Evolutionary conservation across 2,888 invertebrate genomes (phyloP), one percentile per base, ranked within the genome.

Genomic region (Lithosia quadra): DNA sequence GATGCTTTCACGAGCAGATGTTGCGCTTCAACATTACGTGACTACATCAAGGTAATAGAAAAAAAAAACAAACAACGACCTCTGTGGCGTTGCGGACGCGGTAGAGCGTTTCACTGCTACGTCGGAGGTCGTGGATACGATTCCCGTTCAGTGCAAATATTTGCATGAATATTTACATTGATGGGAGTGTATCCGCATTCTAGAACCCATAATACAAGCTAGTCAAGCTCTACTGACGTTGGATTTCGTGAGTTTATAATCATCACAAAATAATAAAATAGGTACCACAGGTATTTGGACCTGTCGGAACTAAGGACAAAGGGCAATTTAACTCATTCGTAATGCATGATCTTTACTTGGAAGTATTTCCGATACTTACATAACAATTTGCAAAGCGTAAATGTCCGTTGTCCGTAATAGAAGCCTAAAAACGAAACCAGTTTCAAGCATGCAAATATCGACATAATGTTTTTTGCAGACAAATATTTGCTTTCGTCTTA

Each of bases 1-100:
- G 58, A 69, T 76, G 69, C 74, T 74, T 72, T 76, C 71, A 78
- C 76, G 67, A 80, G 49, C 78, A 72, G 71, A 68, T 76, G 79
- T 58, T 60, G 68, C 68, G 70, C 64, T 72, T 70, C 69, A 75
- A 69, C 67, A 80, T 77, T 49, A 49, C 80, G 64, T 72, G 69
- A 74, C 65, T 72, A 57, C 69, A 74, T 62, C 64, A 67, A 74
- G 68, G 74, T 68, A 71, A 69, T 63, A 58, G 67, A 65, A 68
- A 72, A 73, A 77, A 55, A 28, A 28, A 28, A 2, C 28, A 28
- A 49, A n/a, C 49, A 2, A 9, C 49, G 18, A 18, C 49, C 49
- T 49, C 49, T 49, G 49, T 8, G 9, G 49, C 49, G 49, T 49
- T 9, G 49, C n/a, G n/a, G n/a, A n/a, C n/a, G n/a, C n/a, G 1